Evolutionary conservation across 2,888 invertebrate genomes (phyloP).

Genomic region (Drosophila anomelani): DNA sequence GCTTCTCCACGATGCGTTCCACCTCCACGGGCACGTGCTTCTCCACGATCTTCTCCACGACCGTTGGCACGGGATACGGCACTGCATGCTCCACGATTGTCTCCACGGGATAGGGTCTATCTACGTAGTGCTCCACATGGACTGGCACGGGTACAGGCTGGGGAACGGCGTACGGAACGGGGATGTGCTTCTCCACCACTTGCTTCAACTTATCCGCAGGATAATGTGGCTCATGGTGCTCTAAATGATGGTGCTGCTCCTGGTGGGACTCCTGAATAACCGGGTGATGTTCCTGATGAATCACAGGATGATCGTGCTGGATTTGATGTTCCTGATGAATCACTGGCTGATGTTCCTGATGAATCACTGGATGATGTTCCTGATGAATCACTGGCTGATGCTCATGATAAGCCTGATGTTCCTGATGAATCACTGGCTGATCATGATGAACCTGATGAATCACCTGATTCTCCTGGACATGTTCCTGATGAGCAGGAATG

Average conservation of each 20-base stretch:
- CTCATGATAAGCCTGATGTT: constrained; percentile 9
- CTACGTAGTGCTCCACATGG: constrained; percentile 86
- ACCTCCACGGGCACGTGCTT: constrained; percentile 85
- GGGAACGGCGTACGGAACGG: constrained; percentile 85
- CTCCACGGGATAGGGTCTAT: constrained; percentile 85
- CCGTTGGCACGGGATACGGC: constrained; percentile 84
- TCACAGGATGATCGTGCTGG: not conserved
- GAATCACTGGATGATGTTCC: not conserved
- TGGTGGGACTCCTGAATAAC: constrained; percentile 1
- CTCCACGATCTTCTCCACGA: constrained; percentile 86
- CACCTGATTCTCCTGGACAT: not conserved
- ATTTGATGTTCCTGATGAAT: not conserved
- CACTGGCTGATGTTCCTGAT: constrained; percentile 4
- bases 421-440: not conserved
- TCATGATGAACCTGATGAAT: constrained; percentile 6
- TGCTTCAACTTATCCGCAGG: constrained; percentile 84
- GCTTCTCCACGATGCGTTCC: constrained; percentile 87
- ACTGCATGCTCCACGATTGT: constrained; percentile 85
- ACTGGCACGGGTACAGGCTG: constrained; percentile 85
- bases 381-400: constrained; percentile 10
- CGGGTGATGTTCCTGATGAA: not conserved
- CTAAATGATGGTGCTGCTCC: not conserved
- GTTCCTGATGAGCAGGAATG: constrained; percentile 6
- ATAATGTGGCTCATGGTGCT: constrained; percentile 23
- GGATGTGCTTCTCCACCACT: constrained; percentile 85